Evolutionary conservation across 2,888 invertebrate genomes (phyloP).

Genomic region (Drosophila barbarae): DNA sequence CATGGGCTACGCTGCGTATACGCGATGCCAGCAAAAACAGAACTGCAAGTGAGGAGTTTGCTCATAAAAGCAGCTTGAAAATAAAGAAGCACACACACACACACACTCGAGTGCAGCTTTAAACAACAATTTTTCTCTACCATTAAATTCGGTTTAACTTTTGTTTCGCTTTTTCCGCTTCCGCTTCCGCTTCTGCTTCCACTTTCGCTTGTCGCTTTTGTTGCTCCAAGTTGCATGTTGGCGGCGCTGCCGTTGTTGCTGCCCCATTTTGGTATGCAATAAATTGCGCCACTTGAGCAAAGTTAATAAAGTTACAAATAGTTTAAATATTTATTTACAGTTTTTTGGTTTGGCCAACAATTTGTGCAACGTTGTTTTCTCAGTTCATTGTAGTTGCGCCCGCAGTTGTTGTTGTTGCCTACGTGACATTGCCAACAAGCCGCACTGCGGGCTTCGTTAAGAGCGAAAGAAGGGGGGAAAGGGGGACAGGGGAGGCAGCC

Average conservation of each 20-base stretch:
- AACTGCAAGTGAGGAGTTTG: slow-evolving; percentile 31
- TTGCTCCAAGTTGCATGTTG: slow-evolving; percentile 28
- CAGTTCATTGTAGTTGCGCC: slow-evolving; percentile 31
- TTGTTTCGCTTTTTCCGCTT: slow-evolving; percentile 16
- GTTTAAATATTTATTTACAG: slow-evolving; percentile 73
- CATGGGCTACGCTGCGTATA: slow-evolving; percentile 45
- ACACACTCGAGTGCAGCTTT: slow-evolving; percentile 14
- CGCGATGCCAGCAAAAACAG: slow-evolving; percentile 49
- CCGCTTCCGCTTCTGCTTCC: slow-evolving; percentile 8
- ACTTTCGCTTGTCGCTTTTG: slow-evolving; percentile 15
- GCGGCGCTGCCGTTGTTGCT: slow-evolving; percentile 3
- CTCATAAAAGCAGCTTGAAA: slow-evolving; percentile 39
- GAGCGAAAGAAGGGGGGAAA: too few species aligned
- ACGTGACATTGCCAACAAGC: slow-evolving; percentile 42
- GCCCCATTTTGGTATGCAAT: slow-evolving; percentile 60
- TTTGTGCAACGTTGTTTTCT: slow-evolving; percentile 44
- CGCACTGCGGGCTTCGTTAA: slow-evolving; percentile 26
- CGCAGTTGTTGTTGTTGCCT: slow-evolving; percentile 20
- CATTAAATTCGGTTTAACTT: slow-evolving; percentile 52
- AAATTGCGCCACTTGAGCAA: slow-evolving; percentile 73
- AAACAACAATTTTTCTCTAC: slow-evolving; percentile 39
- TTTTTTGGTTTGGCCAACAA: slow-evolving; percentile 67
- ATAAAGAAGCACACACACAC: slow-evolving; percentile 1
- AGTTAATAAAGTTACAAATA: slow-evolving; percentile 74
- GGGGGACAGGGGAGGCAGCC: too few species aligned